Evolutionary conservation across 2,888 invertebrate species (phyloP), one percentile per base, ranked within the genome.

Genomic region (Agrotis segetum): DNA sequence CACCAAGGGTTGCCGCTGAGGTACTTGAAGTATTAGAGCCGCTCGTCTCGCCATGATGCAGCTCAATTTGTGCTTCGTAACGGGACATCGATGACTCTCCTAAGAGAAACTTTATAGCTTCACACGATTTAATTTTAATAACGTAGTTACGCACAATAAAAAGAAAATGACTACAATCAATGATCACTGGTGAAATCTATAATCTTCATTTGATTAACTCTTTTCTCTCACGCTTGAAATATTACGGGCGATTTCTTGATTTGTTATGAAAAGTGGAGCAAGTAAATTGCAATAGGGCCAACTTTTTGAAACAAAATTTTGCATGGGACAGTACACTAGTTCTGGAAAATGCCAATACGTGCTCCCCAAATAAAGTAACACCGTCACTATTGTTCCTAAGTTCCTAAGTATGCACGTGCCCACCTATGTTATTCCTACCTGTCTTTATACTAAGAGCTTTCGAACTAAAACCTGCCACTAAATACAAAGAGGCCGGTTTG

Each of bases 361-460:
- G 80, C 79, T 82, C 62, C 62, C 59, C 73, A 81, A 82, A 85
- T 63, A 59, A 76, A 71, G 63, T 70, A 64, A 69, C 71, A 47
- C 67, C 67, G 67, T 63, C 52, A 56, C 66, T 76, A 81, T 77
- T 83, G 74, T 84, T 63, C 74, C 68, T 63, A 68, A 78, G 74
- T 84, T 63, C 74, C 68, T 63, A 68, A 78, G 65, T 69, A 67
- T 74, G 65, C 58, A 61, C 71, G 34, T 68, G 34, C 21, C 19
- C 40, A 76, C 73, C 40, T 40, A 40, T 40, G 40, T 40, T 40
- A 40, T 40, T 9, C 40, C 40, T 40, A 40, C 40, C 40, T 11
- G 74, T 74, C 79, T 76, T 79, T 79, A 82, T 85, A 84, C 79
- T 60, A 55, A 6, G 55, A 78, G 74, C 81, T 84, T 85, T 84